A percentile compares a stretch with the other conserved stretches of the same genome.
Evolutionary conservation across 2,888 invertebrate species (phyloP).

Genomic region (Willowsia nigromaculata): DNA sequence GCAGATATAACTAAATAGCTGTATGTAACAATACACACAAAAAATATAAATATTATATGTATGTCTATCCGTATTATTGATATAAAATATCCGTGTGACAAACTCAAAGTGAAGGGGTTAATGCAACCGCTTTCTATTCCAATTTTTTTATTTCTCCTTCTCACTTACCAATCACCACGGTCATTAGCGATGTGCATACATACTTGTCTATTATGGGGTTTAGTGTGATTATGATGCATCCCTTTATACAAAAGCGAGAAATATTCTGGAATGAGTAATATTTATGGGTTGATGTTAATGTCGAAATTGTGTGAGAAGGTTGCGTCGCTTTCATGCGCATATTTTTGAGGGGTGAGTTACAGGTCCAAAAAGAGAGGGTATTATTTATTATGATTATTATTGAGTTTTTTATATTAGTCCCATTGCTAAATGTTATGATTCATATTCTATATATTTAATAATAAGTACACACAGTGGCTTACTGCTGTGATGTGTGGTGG

Average conservation of each 20-base stretch:
- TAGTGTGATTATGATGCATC: slow-evolving; percentile 40
- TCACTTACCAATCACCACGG: neutral
- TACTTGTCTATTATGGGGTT: neutral
- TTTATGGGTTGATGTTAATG: neutral
- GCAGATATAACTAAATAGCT: neutral
- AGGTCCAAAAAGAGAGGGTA: slow-evolving; percentile 41
- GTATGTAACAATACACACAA: neutral
- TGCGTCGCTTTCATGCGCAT: neutral
- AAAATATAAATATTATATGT: neutral
- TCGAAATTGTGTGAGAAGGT: neutral
- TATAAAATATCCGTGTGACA: slow-evolving; percentile 68
- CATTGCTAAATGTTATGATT: slow-evolving; percentile 15
- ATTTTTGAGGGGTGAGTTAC: slow-evolving; percentile 60
- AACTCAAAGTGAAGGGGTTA: slow-evolving; percentile 52
- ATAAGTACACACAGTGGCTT: neutral
- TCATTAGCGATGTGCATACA: neutral
- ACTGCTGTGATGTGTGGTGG: slow-evolving; percentile 38
- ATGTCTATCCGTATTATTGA: slow-evolving; percentile 14
- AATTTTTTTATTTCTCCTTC: slow-evolving; percentile 27
- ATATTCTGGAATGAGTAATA: slow-evolving; percentile 52
- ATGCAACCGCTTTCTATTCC: slow-evolving; percentile 21
- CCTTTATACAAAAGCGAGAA: slow-evolving; percentile 11
- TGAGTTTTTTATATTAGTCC: slow-evolving; percentile 1
- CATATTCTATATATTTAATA: slow-evolving; percentile 20
- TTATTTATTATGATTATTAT: slow-evolving; percentile 45